Conservation (phyloP, 2,888 invertebrate genomes). For the Ellobium chinense region DNA sequence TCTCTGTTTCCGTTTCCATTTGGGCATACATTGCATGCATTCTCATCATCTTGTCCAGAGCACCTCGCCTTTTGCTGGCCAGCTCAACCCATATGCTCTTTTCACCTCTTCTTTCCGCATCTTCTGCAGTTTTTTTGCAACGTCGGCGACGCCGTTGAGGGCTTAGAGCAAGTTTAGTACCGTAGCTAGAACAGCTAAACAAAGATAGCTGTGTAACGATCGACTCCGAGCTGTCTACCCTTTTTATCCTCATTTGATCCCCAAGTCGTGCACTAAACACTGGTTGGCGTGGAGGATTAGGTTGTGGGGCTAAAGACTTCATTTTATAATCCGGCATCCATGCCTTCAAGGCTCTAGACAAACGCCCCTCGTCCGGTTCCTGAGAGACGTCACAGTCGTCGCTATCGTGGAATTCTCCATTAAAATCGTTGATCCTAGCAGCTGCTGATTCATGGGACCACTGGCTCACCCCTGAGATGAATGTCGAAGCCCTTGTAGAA, state of each 20-base stretch:
- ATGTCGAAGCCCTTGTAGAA: not conserved
- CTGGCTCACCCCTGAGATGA: not conserved
- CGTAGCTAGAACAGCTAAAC: constrained; percentile 50
- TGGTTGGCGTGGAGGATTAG: constrained; percentile 56
- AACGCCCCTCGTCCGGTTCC: constrained; percentile 56
- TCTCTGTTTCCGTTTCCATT: constrained; percentile 52
- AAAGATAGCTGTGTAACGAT: constrained; percentile 62
- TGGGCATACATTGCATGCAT: constrained; percentile 50
- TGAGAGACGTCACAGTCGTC: not conserved
- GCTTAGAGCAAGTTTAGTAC: not conserved
- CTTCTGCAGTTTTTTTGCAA: not conserved
- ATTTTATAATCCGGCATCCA: constrained; percentile 66
- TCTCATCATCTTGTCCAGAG: constrained; percentile 58
- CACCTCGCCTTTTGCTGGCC: constrained; percentile 48
- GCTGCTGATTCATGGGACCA: not conserved
- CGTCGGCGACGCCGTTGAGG: not conserved
- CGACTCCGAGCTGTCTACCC: constrained; percentile 63
- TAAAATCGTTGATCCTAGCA: not conserved
- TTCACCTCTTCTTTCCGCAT: not conserved
- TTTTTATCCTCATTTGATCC: constrained; percentile 47
- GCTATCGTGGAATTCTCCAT: not conserved
- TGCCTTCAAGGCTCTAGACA: constrained; percentile 60
- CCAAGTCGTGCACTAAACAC: constrained; percentile 66
- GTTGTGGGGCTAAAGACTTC: constrained; percentile 55
- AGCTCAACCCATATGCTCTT: constrained; percentile 60